Percentiles rank a stretch among this genome's conserved stretches.
phyloP scores from a whole-genome alignment of 2,888 invertebrate species.

The Neocrepidodera transversa region DNA sequence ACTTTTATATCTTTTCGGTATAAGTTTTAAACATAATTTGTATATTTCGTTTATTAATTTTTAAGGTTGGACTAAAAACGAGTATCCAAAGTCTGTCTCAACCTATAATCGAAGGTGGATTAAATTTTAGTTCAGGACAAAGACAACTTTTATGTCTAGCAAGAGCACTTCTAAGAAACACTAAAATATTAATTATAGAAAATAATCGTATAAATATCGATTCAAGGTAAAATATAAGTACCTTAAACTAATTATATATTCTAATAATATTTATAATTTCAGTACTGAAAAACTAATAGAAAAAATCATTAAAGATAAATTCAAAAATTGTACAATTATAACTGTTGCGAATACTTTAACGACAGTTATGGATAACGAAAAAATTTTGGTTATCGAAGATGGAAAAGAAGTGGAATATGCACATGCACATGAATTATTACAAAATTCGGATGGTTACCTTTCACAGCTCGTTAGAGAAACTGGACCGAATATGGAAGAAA shows the following conservation, averaged over 20 bases:
- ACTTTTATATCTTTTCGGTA: no score
- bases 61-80: slow-evolving; percentile 77
- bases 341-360: slow-evolving; percentile 84
- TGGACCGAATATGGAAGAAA: slow-evolving; percentile 49
- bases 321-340: slow-evolving; percentile 78
- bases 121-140: no score
- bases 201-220: no score
- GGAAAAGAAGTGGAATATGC: slow-evolving; percentile 65
- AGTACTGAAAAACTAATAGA: slow-evolving; percentile 83
- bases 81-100: slow-evolving; percentile 71
- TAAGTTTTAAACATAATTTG: not conserved
- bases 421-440: slow-evolving; percentile 60
- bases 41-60: slow-evolving; percentile 18
- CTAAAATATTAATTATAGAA: not conserved
- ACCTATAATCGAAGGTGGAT: slow-evolving; percentile 77
- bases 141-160: no score
- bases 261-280: no score
- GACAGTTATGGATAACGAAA: slow-evolving; percentile 85
- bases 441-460: slow-evolving; percentile 52
- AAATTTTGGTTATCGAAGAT: slow-evolving; percentile 68
- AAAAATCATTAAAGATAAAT: slow-evolving; percentile 75
- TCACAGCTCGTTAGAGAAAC: slow-evolving; percentile 57
- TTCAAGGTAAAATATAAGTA: no score
- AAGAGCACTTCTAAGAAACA: slow-evolving; percentile 73
- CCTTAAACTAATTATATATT: no score